phyloP scores from a whole-genome alignment of 2,113 vertebrate species.

The Peromyscus maniculatus region DNA sequence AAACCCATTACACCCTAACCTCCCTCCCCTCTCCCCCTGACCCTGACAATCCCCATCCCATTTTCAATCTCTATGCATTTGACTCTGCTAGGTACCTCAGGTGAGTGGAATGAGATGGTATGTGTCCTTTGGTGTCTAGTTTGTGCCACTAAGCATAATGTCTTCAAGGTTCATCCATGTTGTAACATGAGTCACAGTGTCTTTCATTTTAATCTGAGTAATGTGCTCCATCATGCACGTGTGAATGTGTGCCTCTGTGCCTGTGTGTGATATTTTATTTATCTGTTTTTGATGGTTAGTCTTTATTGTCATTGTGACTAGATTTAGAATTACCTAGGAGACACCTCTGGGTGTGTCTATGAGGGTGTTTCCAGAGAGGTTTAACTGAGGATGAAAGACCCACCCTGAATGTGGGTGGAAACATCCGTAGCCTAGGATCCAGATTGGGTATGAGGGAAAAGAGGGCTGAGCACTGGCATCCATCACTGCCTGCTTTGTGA shows the following conservation, averaged over 20 bases:
- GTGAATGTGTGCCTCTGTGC: neutral
- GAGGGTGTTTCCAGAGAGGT: neutral
- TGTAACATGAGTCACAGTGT: neutral
- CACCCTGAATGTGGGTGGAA: too few relatives aligned
- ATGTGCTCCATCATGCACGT: neutral
- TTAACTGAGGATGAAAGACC: neutral
- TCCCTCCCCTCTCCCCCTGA: fast-evolving
- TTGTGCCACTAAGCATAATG: neutral
- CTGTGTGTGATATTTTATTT: neutral
- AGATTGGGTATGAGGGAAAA: neutral
- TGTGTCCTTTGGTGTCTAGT: neutral
- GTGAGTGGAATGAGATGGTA: neutral
- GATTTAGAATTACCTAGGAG: neutral
- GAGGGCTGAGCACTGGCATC: neutral
- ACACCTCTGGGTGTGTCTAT: neutral
- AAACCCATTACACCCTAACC: neutral
- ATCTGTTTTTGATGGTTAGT: neutral
- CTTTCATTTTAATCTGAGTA: neutral
- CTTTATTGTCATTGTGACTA: neutral
- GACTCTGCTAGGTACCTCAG: neutral
- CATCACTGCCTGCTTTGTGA: neutral
- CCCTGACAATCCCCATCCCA: neutral
- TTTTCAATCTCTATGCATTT: neutral
- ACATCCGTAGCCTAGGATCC: neutral
- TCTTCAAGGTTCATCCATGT: neutral